Evolutionary conservation across 2,888 invertebrate genomes (phyloP), one percentile per base, ranked within the genome.

Genomic region (Crossocerus cetratus): DNA sequence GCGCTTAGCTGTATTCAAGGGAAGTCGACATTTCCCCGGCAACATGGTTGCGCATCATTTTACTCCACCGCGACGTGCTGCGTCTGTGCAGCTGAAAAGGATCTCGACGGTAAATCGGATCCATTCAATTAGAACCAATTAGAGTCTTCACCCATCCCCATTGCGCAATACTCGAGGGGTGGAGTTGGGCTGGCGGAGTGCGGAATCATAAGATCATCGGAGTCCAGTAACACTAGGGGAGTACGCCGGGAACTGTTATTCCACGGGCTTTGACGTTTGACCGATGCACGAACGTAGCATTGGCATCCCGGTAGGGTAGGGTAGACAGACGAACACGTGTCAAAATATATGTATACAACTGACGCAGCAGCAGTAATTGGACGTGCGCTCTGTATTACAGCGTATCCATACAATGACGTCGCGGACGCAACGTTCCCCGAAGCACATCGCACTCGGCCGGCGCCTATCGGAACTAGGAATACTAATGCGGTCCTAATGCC

Each of bases 401-500:
- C 74, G 78, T 75, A 79, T 81, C 81, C 81, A 81, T 82, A 86
- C 82, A 85, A 84, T 79, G 84, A 85, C 81, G 77, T 78, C 64
- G 69, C 77, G 8, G 32, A 11, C 74, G 72, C 65, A 74, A 69
- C 78, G 69, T 58, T 73, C 67, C 68, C 53, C 59, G 72, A 69
- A 74, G 65, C 79, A 59, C 77, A 83, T 85, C 84, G 85, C 82
- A 83, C 32, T 82, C 82, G 61, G 56, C 43, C 65, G 76, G 56
- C 64, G 58, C 74, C 66, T 72, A 77, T 83, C 81, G 72, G 58
- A 65, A 77, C 78, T 43, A 69, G 78, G 87, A 86, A 87, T 86
- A 84, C 87, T 86, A 88, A 88, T 87, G 85, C 72, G 61, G 21
- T 71, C 70, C 80, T 84, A 85, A 87, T 83, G 81, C 82, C 74